Percentiles rank a stretch among this genome's conserved stretches.
These are phyloP conservation scores for Sprattus sprattus DNA, from an alignment of 2,113 vertebrate genomes.

Conservation along the genomic window DNA sequence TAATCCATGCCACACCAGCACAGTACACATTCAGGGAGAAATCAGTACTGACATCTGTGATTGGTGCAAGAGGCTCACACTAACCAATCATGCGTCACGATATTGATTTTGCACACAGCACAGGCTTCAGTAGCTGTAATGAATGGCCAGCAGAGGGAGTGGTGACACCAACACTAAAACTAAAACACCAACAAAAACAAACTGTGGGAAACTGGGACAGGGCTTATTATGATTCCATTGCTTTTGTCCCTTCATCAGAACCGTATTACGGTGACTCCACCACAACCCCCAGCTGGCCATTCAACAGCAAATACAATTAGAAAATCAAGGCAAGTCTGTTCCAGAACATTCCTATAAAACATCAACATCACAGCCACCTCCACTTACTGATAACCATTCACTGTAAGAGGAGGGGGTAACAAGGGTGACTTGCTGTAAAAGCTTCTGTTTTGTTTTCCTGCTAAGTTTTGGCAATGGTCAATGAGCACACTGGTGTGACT, in stretches of 20 bases:
- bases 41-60: background rate
- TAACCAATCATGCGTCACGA: constrained; percentile 11
- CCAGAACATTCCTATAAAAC: background rate
- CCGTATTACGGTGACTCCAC: background rate
- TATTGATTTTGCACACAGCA: constrained; percentile 16
- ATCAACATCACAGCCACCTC: background rate
- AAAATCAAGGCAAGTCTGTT: background rate
- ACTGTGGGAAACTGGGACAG: constrained; percentile 6
- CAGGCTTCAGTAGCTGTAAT: background rate
- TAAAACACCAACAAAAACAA: background rate
- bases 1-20: background rate
- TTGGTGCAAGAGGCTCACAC: background rate
- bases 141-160: constrained; percentile 61
- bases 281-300: background rate
- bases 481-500: background rate
- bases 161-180: constrained; percentile 13
- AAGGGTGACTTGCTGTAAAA: background rate
- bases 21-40: background rate
- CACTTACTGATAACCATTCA: background rate
- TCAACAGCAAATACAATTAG: background rate
- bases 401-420: background rate
- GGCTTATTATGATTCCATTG: background rate
- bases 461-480: background rate
- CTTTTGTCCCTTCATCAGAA: background rate
- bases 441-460: background rate